Base-by-base conservation (phyloP, 1,140 invertebrate species). In the Oscheius sp. region DNA sequence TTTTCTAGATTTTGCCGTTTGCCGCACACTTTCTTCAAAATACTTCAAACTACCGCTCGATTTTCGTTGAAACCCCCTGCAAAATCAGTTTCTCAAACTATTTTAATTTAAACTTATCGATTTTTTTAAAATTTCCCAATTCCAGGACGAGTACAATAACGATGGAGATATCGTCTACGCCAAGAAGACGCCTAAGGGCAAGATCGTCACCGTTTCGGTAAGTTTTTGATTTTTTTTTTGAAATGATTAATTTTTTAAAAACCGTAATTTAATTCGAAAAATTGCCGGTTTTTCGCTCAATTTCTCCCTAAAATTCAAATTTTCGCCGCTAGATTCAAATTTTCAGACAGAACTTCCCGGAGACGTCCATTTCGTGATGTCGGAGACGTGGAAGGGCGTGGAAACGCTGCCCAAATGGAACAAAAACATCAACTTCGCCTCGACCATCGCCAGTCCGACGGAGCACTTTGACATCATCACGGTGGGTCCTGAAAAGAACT, bases 391-490 rank as follows among this genome's bases (percentile, higher is more conserved):
- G 72, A 20, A 74, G 2, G 72, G 66, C 20, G 65, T 74, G 36
- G 64, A 36, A n/a, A 38, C 31, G 2, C 26, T 74, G 20, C 64
- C 72, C 7, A 20, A 74, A 61, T 74, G 72, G 72, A 74, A 74
- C 62, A 68, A 58, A 42, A 74, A 74, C 36, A 74, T 74, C 34
- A 74, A 74, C 29, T 74, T 49, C 35, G 72, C 72, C 18, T 23
- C 46, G 4, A 34, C 45, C 1, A 67, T 68, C 55, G 72, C 55
- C 13, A 20, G 49, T 4, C 72, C 64, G 20, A 74, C 72, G 4
- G 49, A 73, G 1, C 26, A 74, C 34, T 67, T 68, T 20, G 72
- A 74, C 49, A 63, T 74, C 55, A 38, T 74, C 2, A 67, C 63
- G 34, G 72, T 74, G 31, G 28, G 66, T 18, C 18, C n/a, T n/a